A percentile compares a stretch with the other conserved stretches of the same genome.
Conservation (phyloP, 2,113 vertebrate genomes). For the Sturnira hondurensis region DNA sequence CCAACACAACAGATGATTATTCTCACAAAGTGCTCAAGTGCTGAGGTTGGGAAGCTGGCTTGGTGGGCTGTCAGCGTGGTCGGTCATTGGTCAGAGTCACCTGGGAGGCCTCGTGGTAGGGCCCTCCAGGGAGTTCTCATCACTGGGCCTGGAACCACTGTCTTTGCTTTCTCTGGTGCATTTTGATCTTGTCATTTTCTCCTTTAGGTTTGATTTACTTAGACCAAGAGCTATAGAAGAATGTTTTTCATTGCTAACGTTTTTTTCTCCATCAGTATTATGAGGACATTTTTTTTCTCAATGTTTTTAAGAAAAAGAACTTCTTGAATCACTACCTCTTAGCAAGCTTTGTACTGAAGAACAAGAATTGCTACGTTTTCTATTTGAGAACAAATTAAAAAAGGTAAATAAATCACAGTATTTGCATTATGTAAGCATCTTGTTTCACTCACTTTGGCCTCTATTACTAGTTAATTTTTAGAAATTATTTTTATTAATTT, state of each 20-base stretch:
- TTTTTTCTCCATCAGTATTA: background rate
- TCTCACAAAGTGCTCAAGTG: background rate
- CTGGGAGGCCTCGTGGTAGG: background rate
- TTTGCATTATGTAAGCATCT: background rate
- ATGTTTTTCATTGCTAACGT: background rate
- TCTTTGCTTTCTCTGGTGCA: background rate
- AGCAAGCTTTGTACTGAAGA: slow-evolving; percentile 94
- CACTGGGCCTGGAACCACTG: background rate
- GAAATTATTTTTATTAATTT: background rate
- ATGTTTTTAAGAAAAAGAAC: slow-evolving; percentile 91
- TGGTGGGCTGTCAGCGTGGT: no score
- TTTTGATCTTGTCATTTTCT: background rate
- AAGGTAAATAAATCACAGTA: slow-evolving; percentile 83
- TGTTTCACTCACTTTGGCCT: background rate
- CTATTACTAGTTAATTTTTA: background rate
- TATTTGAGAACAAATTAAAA: slow-evolving; percentile 99
- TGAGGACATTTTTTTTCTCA: slow-evolving; percentile 10
- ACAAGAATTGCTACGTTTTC: slow-evolving; percentile 93
- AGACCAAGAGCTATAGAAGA: background rate
- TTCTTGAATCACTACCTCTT: slow-evolving; percentile 95
- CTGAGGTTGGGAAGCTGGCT: background rate
- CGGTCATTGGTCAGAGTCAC: accelerated
- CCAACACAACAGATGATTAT: background rate
- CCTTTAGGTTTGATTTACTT: background rate
- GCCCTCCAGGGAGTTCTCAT: background rate